Conservation (phyloP, 2,113 vertebrate species). For the Rana temporaria region DNA sequence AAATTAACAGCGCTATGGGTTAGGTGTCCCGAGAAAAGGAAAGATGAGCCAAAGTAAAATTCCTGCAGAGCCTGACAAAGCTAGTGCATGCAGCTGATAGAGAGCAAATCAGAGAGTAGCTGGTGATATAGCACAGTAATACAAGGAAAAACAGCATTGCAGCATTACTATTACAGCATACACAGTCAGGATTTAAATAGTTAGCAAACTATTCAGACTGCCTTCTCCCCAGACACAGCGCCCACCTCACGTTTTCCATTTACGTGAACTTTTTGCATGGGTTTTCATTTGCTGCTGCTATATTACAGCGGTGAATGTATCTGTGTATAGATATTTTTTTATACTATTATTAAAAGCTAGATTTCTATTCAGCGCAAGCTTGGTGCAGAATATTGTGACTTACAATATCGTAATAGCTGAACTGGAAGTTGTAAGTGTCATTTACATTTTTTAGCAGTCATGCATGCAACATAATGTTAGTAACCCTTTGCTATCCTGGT, state of each 20-base stretch:
- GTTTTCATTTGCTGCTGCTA: background rate
- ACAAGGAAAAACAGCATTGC: conserved; percentile 78
- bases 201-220: conserved; percentile 42
- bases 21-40: conserved; percentile 60
- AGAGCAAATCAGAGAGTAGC: conserved; percentile 73
- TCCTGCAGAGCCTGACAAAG: conserved; percentile 76
- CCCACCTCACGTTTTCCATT: background rate
- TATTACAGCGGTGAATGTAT: background rate
- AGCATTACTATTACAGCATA: conserved; percentile 72
- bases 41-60: conserved; percentile 68
- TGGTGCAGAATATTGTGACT: background rate
- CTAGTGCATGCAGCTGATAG: conserved; percentile 71
- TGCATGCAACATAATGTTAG: background rate
- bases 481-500: conserved; percentile 54
- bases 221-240: background rate
- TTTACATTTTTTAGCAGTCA: background rate
- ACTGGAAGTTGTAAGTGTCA: background rate
- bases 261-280: background rate
- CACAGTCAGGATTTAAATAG: conserved; percentile 59
- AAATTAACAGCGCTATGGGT: conserved; percentile 26
- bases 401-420: background rate
- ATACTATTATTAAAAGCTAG: too few relatives aligned
- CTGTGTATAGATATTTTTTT: background rate
- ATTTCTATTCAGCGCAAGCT: background rate
- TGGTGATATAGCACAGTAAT: conserved; percentile 67